Base-by-base conservation (phyloP, 2,113 vertebrate species). In the Panurus biarmicus region DNA sequence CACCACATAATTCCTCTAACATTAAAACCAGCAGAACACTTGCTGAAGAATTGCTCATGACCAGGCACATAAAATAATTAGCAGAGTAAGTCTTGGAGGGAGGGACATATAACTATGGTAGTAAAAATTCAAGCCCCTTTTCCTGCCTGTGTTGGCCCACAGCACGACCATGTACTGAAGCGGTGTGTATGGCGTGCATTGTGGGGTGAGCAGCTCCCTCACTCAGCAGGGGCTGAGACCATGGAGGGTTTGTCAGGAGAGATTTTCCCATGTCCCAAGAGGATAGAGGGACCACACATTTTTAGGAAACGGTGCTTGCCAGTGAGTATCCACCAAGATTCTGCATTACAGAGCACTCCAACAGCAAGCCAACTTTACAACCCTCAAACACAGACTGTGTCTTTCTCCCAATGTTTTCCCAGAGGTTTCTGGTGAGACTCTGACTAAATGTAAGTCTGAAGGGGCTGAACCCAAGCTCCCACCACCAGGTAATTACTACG, bases 151-250 rank as follows among this genome's bases (percentile, higher is more conserved):
- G 2, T 11, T 2, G 2, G 23, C 11, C 13, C 7, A 5, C 18
- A 31, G 20, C 22, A 33, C 0, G 1, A 45, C 28, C 11, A 10
- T 3, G 2, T 24, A 19, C 15, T 53, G 23, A 4, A 0, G 4
- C 6, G 2, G 23, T 21, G 4, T 21, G 21, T 18, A 7, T 14
- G 72, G 35, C 14, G 33, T 42, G 40, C n/a, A 8, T 1, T 40
- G 64, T 1, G 4, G 21, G 60, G 21, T 7, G 12, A 80, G 73
- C 3, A 25, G 51, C 26, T 48, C 23, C n/a, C 36, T 56, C 1
- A 1, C 9, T 9, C 47, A 48, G n/a, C 26, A 53, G 70, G 17
- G 18, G 28, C 31, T 3, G 2, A 47, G 11, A 85, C 24, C 1
- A 0, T 13, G 31, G 24, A 22, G 40, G 31, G 24, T 61, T 87